phyloP scores from a whole-genome alignment of 2,113 vertebrate genomes.

The Xerus inauris region DNA sequence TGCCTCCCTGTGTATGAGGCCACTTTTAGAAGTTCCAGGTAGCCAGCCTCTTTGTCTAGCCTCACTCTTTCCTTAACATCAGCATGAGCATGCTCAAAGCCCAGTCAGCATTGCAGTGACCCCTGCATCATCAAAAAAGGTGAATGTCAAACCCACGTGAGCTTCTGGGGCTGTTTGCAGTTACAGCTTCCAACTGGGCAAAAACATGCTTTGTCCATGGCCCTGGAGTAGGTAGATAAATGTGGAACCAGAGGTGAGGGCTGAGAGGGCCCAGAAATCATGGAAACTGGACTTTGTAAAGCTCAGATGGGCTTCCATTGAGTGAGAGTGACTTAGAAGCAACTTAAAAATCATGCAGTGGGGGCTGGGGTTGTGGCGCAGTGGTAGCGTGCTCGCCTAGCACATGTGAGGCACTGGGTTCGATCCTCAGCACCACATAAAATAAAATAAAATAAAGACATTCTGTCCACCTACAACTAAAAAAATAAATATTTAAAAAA shows the following conservation, averaged over 20 bases:
- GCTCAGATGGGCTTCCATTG: background rate
- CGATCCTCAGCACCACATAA: no score
- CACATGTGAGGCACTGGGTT: no score
- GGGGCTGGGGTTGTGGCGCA: no score
- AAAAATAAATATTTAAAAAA: no score
- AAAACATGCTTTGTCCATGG: background rate
- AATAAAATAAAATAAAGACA: no score
- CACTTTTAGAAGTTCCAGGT: background rate
- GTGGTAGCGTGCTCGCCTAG: no score
- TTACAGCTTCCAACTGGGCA: background rate
- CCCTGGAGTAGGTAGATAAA: background rate
- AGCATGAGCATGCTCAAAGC: background rate
- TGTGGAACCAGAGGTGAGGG: background rate
- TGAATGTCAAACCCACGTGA: background rate
- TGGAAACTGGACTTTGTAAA: background rate
- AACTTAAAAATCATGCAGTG: constrained; percentile 7
- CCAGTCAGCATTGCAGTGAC: background rate
- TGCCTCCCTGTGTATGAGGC: background rate
- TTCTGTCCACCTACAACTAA: no score
- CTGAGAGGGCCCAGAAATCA: background rate
- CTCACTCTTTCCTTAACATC: background rate
- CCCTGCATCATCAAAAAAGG: background rate
- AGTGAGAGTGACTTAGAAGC: constrained; percentile 35
- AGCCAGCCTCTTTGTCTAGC: background rate
- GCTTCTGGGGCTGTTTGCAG: background rate